Evolutionary conservation across 2,888 invertebrate species (phyloP), one percentile per base, ranked within the genome.

Genomic region (Pharmacophagus antenor): DNA sequence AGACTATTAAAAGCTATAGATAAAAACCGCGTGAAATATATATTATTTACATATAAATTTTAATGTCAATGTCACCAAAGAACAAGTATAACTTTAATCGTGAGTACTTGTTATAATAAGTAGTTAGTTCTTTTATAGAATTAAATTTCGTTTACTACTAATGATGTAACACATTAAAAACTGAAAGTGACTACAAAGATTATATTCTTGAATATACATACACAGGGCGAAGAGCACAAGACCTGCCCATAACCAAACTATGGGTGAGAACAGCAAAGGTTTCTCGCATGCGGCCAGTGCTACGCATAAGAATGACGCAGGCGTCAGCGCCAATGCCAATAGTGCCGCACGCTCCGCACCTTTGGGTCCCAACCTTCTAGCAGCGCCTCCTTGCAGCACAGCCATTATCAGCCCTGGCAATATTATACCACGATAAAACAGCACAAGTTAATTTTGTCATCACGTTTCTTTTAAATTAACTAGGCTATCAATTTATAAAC

Each of bases 221-320:
- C 98, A 97, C 73, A 97, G 92, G 10, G 98, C 95, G 84, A 97
- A 99, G 6, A 99, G 84, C 55, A 95, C 92, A 57, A 99, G 92
- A 46, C 98, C 98, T 12, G 93, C 72, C 86, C 96, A 97, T 20
- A 99, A 91, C 71, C 95, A 84, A 15, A 82, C 73, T 5, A 89
- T 73, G 8, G 88, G 81, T 20, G 84, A 64, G n/a, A 84, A 73
- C n/a, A 82, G 62, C 0, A 81, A 74, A 44, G 92, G 77, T 2
- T 75, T 69, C 0, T 77, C 71, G 2, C 70, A 37, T 0, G 89
- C 88, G 0, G 98, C 95, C 25, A 96, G 74, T 1, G 97, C 98
- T 64, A 99, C 95, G 68, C 94, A 92, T 25, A 97, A 70, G 87
- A 98, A 99, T 1, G 98, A 94, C 10, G 96, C 95, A 57, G 98